A percentile compares a stretch with the other conserved stretches of the same genome.
phyloP scores from a whole-genome alignment of 2,113 vertebrate genomes.

The Nothoprocta pentlandii region DNA sequence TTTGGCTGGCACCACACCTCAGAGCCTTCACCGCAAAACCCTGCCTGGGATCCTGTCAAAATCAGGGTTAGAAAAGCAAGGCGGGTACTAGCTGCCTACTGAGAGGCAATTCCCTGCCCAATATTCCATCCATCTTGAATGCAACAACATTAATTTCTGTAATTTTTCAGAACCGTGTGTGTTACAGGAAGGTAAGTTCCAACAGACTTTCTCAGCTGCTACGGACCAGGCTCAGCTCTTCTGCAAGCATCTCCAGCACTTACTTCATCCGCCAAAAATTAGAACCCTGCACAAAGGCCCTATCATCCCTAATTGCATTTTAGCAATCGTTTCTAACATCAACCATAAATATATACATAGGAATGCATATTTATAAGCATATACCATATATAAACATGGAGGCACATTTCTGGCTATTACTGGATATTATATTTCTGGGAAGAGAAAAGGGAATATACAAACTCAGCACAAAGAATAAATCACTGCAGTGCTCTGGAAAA shows the following conservation, averaged over 20 bases:
- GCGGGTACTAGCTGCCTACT: not conserved
- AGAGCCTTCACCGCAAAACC: not conserved
- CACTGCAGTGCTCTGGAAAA: not conserved
- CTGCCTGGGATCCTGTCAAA: not conserved
- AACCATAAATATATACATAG: not conserved
- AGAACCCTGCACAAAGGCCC: not conserved
- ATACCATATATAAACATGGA: not conserved
- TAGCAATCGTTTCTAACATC: not conserved
- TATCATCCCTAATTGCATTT: not conserved
- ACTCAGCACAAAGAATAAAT: not conserved
- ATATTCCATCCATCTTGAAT: too few species aligned
- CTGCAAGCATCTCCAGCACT: not conserved
- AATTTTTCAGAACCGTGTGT: not conserved
- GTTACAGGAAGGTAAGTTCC: not conserved
- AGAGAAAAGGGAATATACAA: not conserved
- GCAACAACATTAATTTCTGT: not conserved
- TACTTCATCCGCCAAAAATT: not conserved
- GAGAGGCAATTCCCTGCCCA: too few species aligned
- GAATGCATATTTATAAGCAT: not conserved
- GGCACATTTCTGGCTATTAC: not conserved
- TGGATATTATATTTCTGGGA: not conserved
- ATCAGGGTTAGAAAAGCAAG: not conserved
- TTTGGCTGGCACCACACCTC: not conserved
- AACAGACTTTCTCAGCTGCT: not conserved
- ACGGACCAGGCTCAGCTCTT: not conserved